Evolutionary conservation across 2,113 vertebrate species (phyloP).

Genomic region (Eidolon helvum): DNA sequence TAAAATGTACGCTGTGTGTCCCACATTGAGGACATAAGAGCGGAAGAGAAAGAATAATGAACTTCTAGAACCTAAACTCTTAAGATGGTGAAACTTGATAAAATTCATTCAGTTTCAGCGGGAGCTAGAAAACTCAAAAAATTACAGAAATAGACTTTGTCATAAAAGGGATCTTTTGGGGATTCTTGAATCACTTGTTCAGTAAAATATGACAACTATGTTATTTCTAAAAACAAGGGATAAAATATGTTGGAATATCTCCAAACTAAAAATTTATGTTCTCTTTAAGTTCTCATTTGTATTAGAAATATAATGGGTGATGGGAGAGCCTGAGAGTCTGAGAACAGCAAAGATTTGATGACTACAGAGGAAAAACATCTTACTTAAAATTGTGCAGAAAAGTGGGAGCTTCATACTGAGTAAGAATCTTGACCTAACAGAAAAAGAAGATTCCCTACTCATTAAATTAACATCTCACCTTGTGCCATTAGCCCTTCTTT

Average conservation of each 20-base stretch:
- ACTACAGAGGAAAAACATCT: not conserved
- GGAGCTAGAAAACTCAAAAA: not conserved
- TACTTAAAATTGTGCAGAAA: not conserved
- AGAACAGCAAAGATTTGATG: constrained; percentile 13
- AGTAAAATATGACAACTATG: constrained; percentile 23
- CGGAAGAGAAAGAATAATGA: not conserved
- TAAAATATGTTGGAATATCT: not conserved
- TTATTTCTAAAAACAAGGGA: constrained; percentile 52
- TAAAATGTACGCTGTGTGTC: not conserved
- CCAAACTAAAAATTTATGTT: not conserved
- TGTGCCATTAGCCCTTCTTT: not conserved
- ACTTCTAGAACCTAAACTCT: not conserved
- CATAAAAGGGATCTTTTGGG: not conserved
- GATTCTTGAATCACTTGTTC: constrained; percentile 24
- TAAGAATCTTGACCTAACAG: not conserved
- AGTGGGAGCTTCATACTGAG: not conserved
- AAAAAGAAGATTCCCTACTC: not conserved
- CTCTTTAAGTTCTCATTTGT: not conserved
- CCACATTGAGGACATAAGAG: not conserved
- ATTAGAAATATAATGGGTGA: not conserved
- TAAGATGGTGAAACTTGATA: not conserved
- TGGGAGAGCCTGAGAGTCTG: not conserved
- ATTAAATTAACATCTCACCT: not conserved
- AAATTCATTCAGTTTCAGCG: not conserved
- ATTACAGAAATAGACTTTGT: not conserved